Conservation (phyloP, 2,113 vertebrate genomes). For the Petromus typicus region DNA sequence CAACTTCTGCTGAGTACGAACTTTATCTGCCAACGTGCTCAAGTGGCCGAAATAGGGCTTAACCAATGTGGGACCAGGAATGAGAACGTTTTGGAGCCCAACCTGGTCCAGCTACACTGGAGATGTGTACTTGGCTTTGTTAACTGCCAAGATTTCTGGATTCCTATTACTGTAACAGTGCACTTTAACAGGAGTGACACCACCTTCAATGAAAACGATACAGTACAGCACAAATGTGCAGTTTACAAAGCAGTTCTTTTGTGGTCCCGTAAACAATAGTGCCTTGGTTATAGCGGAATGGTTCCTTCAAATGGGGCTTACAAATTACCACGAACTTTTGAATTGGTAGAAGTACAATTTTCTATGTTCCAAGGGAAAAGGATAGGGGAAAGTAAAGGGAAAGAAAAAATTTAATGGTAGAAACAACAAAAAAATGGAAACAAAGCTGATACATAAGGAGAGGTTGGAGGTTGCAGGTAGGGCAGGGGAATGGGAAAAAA, state of each 20-base stretch:
- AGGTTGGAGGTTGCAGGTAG: no score
- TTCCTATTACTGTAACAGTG: not conserved
- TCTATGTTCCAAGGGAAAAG: not conserved
- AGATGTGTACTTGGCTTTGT: not conserved
- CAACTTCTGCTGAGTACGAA: not conserved
- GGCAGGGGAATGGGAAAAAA: no score
- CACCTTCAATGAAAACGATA: not conserved
- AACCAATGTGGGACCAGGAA: not conserved
- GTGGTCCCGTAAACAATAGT: not conserved
- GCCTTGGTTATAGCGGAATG: not conserved
- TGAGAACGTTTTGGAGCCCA: not conserved
- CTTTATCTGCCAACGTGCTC: not conserved
- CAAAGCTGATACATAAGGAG: no score
- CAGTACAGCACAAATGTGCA: not conserved
- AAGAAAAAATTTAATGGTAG: no score
- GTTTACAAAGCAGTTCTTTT: not conserved
- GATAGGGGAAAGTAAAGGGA: no score
- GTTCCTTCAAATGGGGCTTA: not conserved
- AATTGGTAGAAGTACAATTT: slow-evolving; percentile 13
- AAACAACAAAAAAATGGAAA: no score
- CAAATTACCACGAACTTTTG: not conserved
- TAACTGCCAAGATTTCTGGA: not conserved
- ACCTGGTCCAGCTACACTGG: not conserved
- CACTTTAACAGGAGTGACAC: not conserved
- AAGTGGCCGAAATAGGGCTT: not conserved